These are phyloP conservation scores for Entomyzon cyanotis DNA, from an alignment of 2,113 vertebrate species.

Conservation along the genomic window DNA sequence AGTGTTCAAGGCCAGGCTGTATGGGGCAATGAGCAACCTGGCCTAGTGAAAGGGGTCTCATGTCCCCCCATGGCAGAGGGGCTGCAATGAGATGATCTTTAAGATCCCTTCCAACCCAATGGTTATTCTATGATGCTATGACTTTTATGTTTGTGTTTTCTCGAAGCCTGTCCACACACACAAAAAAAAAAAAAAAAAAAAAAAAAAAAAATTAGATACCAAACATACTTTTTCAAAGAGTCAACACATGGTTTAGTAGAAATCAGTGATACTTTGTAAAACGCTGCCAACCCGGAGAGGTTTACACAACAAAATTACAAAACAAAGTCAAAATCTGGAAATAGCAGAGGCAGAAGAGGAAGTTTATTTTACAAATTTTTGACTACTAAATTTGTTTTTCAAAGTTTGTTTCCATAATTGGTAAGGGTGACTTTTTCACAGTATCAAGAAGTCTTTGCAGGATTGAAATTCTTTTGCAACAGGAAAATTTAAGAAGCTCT, in stretches of 20 bases:
- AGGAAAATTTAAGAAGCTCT: not conserved
- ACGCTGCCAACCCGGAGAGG: not conserved
- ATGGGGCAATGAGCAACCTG: not conserved
- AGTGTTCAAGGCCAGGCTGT: not conserved
- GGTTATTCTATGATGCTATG: not conserved
- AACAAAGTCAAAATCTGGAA: conserved; percentile 17
- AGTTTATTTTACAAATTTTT: conserved; percentile 21
- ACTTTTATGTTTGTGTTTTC: not conserved
- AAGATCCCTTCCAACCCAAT: not conserved
- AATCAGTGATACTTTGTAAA: not conserved
- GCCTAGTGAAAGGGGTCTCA: not conserved
- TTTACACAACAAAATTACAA: not conserved
- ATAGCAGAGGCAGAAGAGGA: not conserved
- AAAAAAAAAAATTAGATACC: not conserved
- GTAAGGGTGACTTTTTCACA: not conserved
- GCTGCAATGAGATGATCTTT: not conserved
- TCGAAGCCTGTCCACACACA: not conserved
- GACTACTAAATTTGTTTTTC: not conserved
- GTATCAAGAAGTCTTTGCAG: not conserved
- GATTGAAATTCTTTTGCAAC: not conserved
- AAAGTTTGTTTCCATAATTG: not conserved
- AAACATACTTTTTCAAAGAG: not conserved
- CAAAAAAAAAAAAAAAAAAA: too few relatives aligned
- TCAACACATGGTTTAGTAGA: not conserved
- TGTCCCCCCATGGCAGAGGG: not conserved